Conservation (phyloP, 2,797 vertebrate genomes). For the Xiphorhynchus erythropygius region DNA sequence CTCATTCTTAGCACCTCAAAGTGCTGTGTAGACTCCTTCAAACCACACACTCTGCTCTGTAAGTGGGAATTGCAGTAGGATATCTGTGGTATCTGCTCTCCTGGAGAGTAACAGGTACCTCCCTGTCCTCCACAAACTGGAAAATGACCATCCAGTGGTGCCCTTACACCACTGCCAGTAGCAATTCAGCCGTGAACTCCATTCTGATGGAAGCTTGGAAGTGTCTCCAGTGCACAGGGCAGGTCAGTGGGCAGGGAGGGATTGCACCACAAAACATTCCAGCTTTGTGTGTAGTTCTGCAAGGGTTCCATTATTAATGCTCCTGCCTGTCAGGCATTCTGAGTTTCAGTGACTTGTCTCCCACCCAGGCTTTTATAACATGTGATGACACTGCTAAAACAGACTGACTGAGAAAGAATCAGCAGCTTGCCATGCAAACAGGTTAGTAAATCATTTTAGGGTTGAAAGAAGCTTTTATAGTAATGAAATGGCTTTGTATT, state of each 20-base stretch:
- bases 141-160: background rate
- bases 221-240: background rate
- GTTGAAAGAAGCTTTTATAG: slow-evolving; percentile 15
- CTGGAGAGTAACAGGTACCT: background rate
- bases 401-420: background rate
- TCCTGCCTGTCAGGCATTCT: background rate
- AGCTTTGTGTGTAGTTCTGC: background rate
- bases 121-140: background rate
- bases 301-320: background rate
- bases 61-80: background rate
- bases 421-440: background rate
- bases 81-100: background rate
- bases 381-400: background rate
- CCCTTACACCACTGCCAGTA: background rate
- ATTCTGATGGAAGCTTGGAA: background rate
- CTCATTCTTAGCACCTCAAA: background rate
- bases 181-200: background rate
- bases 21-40: background rate
- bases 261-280: fast-evolving
- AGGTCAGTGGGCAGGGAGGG: background rate
- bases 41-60: background rate
- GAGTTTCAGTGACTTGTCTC: background rate
- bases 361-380: background rate
- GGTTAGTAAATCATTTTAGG: background rate
- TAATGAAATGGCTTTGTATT: slow-evolving; percentile 26